Conservation (phyloP, 2,888 invertebrate genomes). For the Perizoma affinitatum region DNA sequence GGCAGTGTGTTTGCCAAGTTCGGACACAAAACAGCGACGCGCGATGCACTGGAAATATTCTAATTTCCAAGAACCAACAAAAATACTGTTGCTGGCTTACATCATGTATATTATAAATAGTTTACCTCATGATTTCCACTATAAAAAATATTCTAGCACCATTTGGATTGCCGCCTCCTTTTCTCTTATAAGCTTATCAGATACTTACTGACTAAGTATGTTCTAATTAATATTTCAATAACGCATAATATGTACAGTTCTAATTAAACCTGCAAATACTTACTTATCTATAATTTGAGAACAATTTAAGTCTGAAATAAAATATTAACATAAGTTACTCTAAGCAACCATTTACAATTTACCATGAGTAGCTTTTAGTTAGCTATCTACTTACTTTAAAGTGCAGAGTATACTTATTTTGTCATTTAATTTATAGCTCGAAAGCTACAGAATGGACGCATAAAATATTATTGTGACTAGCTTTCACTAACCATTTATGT, state of each 20-base stretch:
- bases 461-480: conserved; percentile 51
- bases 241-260: conserved; percentile 55
- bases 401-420: conserved; percentile 4
- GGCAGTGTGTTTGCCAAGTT: no score
- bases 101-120: no score
- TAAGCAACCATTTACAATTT: conserved; percentile 2
- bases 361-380: background rate
- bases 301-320: conserved; percentile 1
- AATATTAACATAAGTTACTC: background rate
- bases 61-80: no score
- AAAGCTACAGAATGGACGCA: conserved; percentile 28
- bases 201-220: background rate
- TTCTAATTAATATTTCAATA: conserved; percentile 4
- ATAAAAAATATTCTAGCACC: conserved; percentile 50
- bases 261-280: conserved; percentile 1
- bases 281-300: conserved; percentile 5
- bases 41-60: no score
- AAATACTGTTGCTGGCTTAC: no score
- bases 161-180: conserved; percentile 58
- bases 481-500: conserved; percentile 49
- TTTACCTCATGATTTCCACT: no score
- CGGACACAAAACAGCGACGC: no score
- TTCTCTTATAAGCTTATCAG: conserved; percentile 37
- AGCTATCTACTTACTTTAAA: background rate
- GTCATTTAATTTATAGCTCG: conserved; percentile 10